These are phyloP conservation scores for Chironomus tentans DNA, from an alignment of 2,888 invertebrate genomes.

Conservation along the genomic window DNA sequence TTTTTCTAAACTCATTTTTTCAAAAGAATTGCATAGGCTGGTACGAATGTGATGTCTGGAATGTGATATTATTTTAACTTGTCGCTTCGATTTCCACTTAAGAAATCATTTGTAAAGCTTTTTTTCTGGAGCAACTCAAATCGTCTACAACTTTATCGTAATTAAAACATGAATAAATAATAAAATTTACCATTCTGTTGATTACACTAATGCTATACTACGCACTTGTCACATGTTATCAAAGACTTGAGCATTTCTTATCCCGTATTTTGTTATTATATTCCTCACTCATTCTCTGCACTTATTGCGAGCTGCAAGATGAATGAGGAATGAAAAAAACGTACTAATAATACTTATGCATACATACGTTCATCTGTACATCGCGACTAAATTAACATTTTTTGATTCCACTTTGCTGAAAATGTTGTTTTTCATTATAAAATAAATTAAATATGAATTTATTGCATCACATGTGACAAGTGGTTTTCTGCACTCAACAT, in stretches of 20 bases:
- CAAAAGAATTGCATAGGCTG: too few species aligned
- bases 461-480: conserved; percentile 27
- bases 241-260: background rate
- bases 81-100: too few species aligned
- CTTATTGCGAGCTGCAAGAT: background rate
- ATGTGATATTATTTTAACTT: too few species aligned
- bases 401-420: background rate
- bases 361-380: background rate
- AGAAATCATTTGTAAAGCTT: too few species aligned
- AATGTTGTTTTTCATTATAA: conserved; percentile 21
- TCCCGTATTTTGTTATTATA: background rate
- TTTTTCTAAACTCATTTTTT: too few species aligned
- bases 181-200: background rate
- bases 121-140: background rate
- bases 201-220: background rate
- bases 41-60: too few species aligned
- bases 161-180: conserved; percentile 10
- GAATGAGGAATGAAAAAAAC: background rate
- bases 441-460: conserved; percentile 23
- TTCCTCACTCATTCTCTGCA: too few species aligned
- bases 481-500: conserved; percentile 21
- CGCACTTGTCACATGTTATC: conserved; percentile 1
- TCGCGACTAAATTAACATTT: conserved; percentile 13
- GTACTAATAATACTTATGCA: too few species aligned
- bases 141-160: background rate